Conservation (phyloP, 2,113 vertebrate species). For the Panthera leo region DNA sequence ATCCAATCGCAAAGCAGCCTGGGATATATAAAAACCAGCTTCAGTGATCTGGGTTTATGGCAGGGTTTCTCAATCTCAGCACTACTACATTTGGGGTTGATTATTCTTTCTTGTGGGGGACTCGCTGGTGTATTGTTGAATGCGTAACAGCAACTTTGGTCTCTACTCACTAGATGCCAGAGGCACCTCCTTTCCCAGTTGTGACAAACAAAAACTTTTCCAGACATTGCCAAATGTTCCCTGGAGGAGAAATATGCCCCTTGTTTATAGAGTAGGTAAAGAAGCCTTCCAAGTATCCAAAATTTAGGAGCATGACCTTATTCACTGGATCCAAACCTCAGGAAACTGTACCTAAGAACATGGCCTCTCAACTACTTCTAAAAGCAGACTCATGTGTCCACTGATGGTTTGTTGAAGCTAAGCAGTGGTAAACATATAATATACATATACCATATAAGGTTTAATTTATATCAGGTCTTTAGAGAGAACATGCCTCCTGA, state of each 20-base stretch:
- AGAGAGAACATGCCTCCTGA: not conserved
- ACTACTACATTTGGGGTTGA: not conserved
- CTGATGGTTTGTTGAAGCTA: not conserved
- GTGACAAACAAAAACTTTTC: not conserved
- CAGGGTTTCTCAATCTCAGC: not conserved
- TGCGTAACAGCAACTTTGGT: not conserved
- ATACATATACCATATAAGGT: fast-evolving
- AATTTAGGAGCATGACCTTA: not conserved
- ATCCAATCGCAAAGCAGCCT: not conserved
- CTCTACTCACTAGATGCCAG: not conserved
- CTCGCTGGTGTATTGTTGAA: not conserved
- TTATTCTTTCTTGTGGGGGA: not conserved
- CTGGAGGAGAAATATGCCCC: not conserved
- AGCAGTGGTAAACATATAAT: not conserved
- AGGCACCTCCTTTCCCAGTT: not conserved
- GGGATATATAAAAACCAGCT: not conserved
- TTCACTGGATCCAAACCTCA: not conserved
- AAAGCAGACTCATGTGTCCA: not conserved
- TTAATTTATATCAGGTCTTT: not conserved
- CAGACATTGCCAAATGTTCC: not conserved
- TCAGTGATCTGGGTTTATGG: not conserved
- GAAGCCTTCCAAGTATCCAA: not conserved
- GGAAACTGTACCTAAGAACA: not conserved
- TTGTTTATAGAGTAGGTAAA: not conserved
- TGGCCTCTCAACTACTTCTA: not conserved